Percentiles rank a stretch among this genome's conserved stretches.
Evolutionary conservation across 2,888 invertebrate genomes (phyloP).

Genomic region (Shargacucullia verbasci): DNA sequence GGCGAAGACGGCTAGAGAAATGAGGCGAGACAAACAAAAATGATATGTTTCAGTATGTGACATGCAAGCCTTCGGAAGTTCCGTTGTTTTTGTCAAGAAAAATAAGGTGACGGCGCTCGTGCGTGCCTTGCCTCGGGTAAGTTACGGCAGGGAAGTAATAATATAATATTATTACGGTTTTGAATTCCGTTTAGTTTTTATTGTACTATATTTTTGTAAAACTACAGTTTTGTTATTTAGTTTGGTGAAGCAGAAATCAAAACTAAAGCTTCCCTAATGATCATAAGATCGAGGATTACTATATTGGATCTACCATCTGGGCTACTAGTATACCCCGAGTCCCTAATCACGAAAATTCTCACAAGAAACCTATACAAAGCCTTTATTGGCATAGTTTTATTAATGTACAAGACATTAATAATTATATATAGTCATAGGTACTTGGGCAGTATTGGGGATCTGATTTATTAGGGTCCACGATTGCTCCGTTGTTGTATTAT

Average conservation of each 20-base stretch:
- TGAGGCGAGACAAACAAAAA: conserved; percentile 80
- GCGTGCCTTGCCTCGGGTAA: conserved; percentile 64
- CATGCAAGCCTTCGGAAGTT: conserved; percentile 73
- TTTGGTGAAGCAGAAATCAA: conserved; percentile 3
- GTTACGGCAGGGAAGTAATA: conserved; percentile 63
- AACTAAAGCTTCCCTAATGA: conserved; percentile 18
- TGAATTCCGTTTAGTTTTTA: conserved; percentile 55
- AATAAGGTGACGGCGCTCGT: conserved; percentile 70
- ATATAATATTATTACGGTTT: conserved; percentile 62
- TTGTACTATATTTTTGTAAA: conserved; percentile 35
- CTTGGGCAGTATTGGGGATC: conserved; percentile 43
- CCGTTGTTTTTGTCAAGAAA: conserved; percentile 68
- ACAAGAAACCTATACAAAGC: conserved; percentile 42
- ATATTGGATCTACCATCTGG: conserved; percentile 1
- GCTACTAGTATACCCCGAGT: conserved; percentile 13
- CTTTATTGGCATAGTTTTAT: conserved; percentile 53
- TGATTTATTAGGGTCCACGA: conserved; percentile 51
- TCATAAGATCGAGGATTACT: conserved; percentile 15
- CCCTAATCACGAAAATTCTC: conserved; percentile 37
- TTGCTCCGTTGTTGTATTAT: conserved; percentile 35
- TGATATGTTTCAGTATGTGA: conserved; percentile 77
- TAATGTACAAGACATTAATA: conserved; percentile 51
- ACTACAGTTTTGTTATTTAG: conserved; percentile 17
- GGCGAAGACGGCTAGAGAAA: conserved; percentile 78
- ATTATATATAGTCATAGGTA: conserved; percentile 42